phyloP scores from a whole-genome alignment of 2,113 vertebrate genomes.

The Nannospalax galili region DNA sequence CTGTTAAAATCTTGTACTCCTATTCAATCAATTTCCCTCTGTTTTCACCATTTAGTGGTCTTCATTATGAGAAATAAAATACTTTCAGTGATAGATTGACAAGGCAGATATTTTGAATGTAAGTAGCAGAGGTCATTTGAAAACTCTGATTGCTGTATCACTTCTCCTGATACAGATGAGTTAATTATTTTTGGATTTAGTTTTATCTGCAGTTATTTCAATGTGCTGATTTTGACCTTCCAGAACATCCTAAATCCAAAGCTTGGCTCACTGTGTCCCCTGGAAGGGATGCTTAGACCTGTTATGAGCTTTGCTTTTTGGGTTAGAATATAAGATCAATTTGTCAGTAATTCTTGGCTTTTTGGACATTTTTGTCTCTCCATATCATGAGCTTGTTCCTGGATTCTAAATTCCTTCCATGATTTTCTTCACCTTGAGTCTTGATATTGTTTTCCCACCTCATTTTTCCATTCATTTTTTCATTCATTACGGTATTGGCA shows the following conservation, averaged over 20 bases:
- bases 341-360: neutral
- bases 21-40: neutral
- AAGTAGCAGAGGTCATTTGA: neutral
- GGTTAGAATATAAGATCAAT: neutral
- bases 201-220: neutral
- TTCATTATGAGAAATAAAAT: conserved; percentile 23
- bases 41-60: neutral
- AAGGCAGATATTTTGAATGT: neutral
- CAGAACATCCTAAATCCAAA: neutral
- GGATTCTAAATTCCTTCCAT: neutral
- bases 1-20: neutral
- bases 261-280: neutral
- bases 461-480: neutral
- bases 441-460: neutral
- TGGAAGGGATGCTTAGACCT: neutral
- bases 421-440: neutral
- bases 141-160: neutral
- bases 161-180: neutral
- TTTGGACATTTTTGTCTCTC: neutral
- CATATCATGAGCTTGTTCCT: neutral
- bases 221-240: conserved; percentile 22
- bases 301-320: neutral
- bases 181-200: neutral
- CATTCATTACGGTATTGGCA: neutral
- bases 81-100: neutral